Base-by-base conservation (phyloP, 2,797 vertebrate species). In the Varecia variegata region DNA sequence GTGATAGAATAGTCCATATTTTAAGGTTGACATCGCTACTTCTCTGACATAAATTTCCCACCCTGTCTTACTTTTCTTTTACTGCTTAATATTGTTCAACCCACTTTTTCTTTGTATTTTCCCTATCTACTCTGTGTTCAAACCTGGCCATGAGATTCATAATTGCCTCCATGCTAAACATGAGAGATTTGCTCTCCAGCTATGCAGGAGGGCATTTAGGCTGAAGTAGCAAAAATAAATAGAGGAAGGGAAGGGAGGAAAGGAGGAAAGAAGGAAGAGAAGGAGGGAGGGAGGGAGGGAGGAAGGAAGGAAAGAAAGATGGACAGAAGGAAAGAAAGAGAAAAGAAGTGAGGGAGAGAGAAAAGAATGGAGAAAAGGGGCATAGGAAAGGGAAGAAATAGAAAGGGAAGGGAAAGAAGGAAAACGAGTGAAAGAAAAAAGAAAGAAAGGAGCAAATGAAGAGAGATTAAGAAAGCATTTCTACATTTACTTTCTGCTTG, bases 211-310 rank as follows among this genome's bases (percentile, higher is more conserved):
- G 38, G 1, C 7, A 7, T n/a, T 73, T 45, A 77, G 54, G 4
- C 7, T 47, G 18, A 67, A 54, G 38, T 11, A n/a, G 23, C 13
- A 77, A 60, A 81, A 77, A 40, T 38, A 15, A 25, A 50, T 35
- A 52, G 7, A 1, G 17, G 30, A 9, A 73, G 38, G 13, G 17
- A 23, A n/a, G 18, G 15, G 45, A n/a, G 7, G n/a, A 40, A 43
- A 8, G 23, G 35, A 13, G n/a, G 32, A 38, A 3, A 5, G 38
- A 43, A 25, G 12, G 21, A 17, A 52, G 45, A 12, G 18, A 13
- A 6, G 8, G 3, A 11, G 32, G 3, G 8, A 23, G 43, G 13
- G 2, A 10, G 17, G 7, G 2, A 5, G 25, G 18, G n/a, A 32
- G 54, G 1, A 5, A 56, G 23, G 12, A 25, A 32, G 1, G 43